Evolutionary conservation across 2,113 vertebrate species (phyloP), one percentile per base, ranked within the genome.

Genomic region (Dermatemys mawii): DNA sequence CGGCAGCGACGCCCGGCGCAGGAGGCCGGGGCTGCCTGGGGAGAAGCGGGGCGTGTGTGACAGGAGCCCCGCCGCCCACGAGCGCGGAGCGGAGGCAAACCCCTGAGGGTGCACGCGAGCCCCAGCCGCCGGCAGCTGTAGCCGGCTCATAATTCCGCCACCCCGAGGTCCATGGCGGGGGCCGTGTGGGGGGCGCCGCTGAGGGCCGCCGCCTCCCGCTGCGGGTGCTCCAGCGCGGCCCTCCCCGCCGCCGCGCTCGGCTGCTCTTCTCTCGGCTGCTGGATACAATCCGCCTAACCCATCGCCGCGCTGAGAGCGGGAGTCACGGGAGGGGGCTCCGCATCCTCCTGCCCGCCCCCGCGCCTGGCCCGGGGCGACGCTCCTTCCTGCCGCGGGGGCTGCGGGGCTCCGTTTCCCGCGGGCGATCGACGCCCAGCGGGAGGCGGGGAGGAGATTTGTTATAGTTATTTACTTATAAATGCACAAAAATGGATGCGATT

Each of bases 281-380:
- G 94, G 87, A 70, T n/a, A 80, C 83, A 84, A n/a, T 21, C 94
- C 93, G 89, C 90, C 93, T 96, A 97, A 92, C 91, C 95, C 96
- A 95, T 93, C 78, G 95, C 95, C 94, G 95, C 93, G 93, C 96
- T 86, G 49, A 85, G 38, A 22, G 83, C 85, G 57, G 89, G 90
- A 88, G 86, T 96, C 93, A 92, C 91, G 83, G 86, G 89, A 83
- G 87, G 78, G 87, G 81, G 63, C 83, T 78, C 87, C 78, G 78
- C 96, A 63, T 88, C 73, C 54, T 79, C 91, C 73, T 81, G 35
- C 84, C 70, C 55, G 89, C 29, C 75, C 86, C 41, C 48, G n/a
- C 75, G 41, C 44, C 83, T 19, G 79, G 21, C 87, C 48, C 19
- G 50, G 70, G 48, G 85, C 90, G 63, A 50, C 51, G 90, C 70